Evolutionary conservation across 2,888 invertebrate species (phyloP).

Genomic region (Chrysolina americana): DNA sequence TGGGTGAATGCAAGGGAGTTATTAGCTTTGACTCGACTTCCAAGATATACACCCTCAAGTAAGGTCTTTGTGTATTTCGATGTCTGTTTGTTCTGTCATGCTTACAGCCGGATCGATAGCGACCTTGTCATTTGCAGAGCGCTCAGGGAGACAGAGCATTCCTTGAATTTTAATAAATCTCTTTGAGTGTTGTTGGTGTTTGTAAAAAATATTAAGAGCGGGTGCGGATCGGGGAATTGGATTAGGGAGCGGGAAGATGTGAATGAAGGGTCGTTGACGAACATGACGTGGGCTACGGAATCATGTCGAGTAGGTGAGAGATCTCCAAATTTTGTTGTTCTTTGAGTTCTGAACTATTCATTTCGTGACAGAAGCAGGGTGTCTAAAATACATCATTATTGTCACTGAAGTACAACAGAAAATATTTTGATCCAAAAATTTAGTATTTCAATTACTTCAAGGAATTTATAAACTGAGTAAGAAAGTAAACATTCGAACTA

Average conservation of each 20-base stretch:
- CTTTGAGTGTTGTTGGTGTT: constrained; percentile 16
- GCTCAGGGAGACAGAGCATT: constrained; percentile 2
- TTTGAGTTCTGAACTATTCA: no score
- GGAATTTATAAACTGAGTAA: no score
- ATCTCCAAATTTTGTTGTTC: no score
- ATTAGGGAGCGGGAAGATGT: background rate
- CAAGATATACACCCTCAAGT: constrained; percentile 40
- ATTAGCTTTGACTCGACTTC: constrained; percentile 43
- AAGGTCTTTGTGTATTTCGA: constrained; percentile 46
- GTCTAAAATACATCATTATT: no score
- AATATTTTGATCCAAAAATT: no score
- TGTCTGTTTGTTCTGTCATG: constrained; percentile 41
- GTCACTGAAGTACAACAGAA: no score
- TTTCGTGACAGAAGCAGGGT: no score
- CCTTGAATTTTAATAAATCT: constrained; percentile 19
- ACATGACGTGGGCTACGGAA: background rate
- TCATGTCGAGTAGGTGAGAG: background rate
- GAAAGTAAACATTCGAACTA: no score
- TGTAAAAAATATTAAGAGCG: constrained; percentile 6
- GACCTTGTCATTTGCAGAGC: constrained; percentile 39
- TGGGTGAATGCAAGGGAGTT: constrained; percentile 35
- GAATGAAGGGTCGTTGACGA: constrained; percentile 2
- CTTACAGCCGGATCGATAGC: constrained; percentile 32
- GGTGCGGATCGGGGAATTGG: background rate
- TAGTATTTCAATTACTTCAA: no score